Percentiles rank a stretch among this genome's conserved stretches.
Evolutionary conservation across 2,797 vertebrate genomes (phyloP).

Genomic region (Arrhamphus sclerolepis): DNA sequence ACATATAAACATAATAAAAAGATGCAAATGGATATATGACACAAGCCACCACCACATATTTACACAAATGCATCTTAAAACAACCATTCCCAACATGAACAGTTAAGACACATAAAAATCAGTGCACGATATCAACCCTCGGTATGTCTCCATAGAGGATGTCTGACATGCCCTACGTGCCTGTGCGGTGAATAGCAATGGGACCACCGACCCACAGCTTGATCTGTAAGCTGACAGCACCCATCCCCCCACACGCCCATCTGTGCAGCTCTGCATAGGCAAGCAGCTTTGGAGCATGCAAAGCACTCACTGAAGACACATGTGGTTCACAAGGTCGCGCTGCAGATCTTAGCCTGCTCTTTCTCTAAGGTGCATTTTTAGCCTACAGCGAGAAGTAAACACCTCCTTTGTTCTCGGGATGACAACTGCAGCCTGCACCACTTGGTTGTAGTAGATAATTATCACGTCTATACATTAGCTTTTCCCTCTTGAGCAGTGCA

Average conservation of each 20-base stretch:
- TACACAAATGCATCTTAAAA: slow-evolving; percentile 16
- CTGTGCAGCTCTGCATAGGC: slow-evolving; percentile 75
- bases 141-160: slow-evolving; percentile 67
- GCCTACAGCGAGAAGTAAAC: slow-evolving; percentile 25
- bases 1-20: slow-evolving; percentile 21
- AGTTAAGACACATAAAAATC: slow-evolving; percentile 30
- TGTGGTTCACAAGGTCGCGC: slow-evolving; percentile 36
- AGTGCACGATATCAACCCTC: slow-evolving; percentile 45
- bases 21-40: slow-evolving; percentile 21
- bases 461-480: slow-evolving; percentile 22
- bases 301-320: slow-evolving; percentile 27
- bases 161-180: slow-evolving; percentile 77
- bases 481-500: slow-evolving; percentile 14
- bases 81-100: slow-evolving; percentile 8
- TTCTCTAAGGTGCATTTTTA: slow-evolving; percentile 6
- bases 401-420: slow-evolving; percentile 29
- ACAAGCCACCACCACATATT: slow-evolving; percentile 14
- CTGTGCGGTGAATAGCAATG: slow-evolving; percentile 77
- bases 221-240: slow-evolving; percentile 77
- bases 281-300: slow-evolving; percentile 62
- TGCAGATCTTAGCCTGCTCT: slow-evolving; percentile 15
- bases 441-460: slow-evolving; percentile 27
- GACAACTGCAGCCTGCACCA: slow-evolving; percentile 26
- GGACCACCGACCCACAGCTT: slow-evolving; percentile 76
- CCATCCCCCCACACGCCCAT: slow-evolving; percentile 79